These are phyloP conservation scores for Hydractinia symbiolongicarpus DNA, from an alignment of 30 jellyfish, hydroid and myxozoan species.

Conservation along the genomic window DNA sequence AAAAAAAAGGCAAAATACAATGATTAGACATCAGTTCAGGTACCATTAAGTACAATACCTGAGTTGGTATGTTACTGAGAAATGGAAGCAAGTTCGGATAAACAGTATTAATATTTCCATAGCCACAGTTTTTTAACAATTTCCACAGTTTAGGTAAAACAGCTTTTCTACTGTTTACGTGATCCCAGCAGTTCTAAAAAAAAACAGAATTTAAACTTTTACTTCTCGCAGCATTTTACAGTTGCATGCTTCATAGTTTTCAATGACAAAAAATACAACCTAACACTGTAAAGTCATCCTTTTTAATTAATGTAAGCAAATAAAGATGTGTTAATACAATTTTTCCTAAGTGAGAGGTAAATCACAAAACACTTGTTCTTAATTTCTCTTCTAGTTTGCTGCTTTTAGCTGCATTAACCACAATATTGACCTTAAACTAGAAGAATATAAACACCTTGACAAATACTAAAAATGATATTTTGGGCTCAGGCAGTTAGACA, in stretches of 20 bases:
- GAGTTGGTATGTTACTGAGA: slow-evolving; percentile 48
- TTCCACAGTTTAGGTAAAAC: slow-evolving; percentile 87
- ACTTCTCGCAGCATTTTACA: neutral
- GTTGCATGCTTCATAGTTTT: neutral
- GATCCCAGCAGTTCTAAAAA: slow-evolving; percentile 65
- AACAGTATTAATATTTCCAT: slow-evolving; percentile 53
- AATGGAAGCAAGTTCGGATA: slow-evolving; percentile 74
- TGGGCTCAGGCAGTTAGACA: no score
- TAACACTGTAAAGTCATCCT: neutral
- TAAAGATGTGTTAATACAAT: neutral
- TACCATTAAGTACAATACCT: slow-evolving; percentile 29
- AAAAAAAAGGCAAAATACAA: neutral
- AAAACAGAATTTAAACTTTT: neutral
- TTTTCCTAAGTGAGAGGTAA: no score
- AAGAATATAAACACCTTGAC: no score
- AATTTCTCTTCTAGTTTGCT: no score
- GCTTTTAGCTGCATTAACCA: no score
- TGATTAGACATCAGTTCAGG: no score
- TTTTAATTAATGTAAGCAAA: neutral
- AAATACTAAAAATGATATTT: no score
- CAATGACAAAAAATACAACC: neutral
- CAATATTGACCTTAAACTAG: no score
- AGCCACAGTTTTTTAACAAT: slow-evolving; percentile 59
- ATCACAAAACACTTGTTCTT: no score
- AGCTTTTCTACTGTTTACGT: slow-evolving; percentile 64